Conservation (phyloP, 92 coral and sea anemone species). For the Paragorgia papillata region DNA sequence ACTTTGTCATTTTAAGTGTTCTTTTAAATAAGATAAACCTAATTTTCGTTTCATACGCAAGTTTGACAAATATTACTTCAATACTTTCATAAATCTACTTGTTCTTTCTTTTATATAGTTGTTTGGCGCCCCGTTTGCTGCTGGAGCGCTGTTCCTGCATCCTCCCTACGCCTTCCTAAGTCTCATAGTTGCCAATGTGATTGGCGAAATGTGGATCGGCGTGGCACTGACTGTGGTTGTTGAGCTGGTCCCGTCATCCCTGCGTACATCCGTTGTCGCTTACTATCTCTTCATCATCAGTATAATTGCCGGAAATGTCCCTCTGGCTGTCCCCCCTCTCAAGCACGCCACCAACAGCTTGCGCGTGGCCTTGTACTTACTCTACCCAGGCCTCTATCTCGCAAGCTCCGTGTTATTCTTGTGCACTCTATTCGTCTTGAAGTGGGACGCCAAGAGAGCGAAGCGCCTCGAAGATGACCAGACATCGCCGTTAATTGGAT, state of each 20-base stretch:
- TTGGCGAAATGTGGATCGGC: constrained; percentile 99
- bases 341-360: constrained; percentile 68
- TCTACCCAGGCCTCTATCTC: constrained; percentile 87
- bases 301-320: constrained; percentile 93
- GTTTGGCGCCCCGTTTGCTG: constrained; percentile 92
- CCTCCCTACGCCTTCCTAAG: constrained; percentile 95
- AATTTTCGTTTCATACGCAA: too few species aligned
- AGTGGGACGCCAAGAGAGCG: constrained; percentile 60
- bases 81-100: not conserved
- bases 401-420: constrained; percentile 84
- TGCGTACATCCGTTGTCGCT: constrained; percentile 87
- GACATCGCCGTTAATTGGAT: constrained; percentile 4
- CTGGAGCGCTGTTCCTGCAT: constrained; percentile 86
- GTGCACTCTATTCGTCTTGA: constrained; percentile 81
- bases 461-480: not conserved
- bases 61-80: too few species aligned
- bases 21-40: too few species aligned
- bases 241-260: constrained; percentile 82
- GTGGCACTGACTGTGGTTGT: constrained; percentile 92
- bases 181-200: constrained; percentile 82
- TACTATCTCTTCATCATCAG: constrained; percentile 82
- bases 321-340: constrained; percentile 76
- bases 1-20: too few species aligned
- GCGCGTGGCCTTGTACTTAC: constrained; percentile 78
- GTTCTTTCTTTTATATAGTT: constrained; percentile 52